Conservation (phyloP, 2,888 invertebrate species). For the Syrphus vitripennis region DNA sequence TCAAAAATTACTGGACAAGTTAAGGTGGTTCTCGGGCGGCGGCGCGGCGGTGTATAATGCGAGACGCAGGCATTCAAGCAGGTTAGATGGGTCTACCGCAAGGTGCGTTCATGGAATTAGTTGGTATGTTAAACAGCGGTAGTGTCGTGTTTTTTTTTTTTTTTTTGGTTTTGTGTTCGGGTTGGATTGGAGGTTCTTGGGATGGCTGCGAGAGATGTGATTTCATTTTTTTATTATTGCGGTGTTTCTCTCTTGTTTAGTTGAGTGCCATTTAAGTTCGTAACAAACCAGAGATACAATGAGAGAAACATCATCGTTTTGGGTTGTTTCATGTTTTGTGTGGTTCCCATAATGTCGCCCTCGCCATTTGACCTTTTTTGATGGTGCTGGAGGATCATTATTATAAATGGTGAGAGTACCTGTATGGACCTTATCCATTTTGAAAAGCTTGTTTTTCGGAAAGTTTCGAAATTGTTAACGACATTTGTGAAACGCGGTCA, state of each 20-base stretch:
- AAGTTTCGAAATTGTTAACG: conserved; percentile 48
- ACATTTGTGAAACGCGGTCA: conserved; percentile 50
- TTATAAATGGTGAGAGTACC: conserved; percentile 44
- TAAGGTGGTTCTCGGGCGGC: neutral
- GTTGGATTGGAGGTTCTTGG: conserved; percentile 25
- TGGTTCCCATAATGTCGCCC: conserved; percentile 70
- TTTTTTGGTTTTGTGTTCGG: neutral
- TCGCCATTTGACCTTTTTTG: conserved; percentile 64
- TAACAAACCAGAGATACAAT: conserved; percentile 18
- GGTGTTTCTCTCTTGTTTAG: conserved; percentile 35
- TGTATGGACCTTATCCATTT: neutral
- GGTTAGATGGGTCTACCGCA: conserved; percentile 68
- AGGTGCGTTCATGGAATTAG: conserved; percentile 71
- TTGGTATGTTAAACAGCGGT: conserved; percentile 54
- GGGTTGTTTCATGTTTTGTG: neutral
- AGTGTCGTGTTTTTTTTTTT: conserved; percentile 25
- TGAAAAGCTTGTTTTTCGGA: conserved; percentile 19
- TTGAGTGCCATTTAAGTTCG: conserved; percentile 60
- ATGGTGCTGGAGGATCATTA: conserved; percentile 48
- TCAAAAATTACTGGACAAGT: conserved; percentile 29
- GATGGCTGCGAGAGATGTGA: conserved; percentile 28
- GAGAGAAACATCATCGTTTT: conserved; percentile 12
- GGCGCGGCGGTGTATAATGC: neutral
- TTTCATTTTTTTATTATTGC: conserved; percentile 69
- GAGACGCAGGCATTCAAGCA: conserved; percentile 30